Conservation (phyloP, 2,113 vertebrate genomes). For the Oreochromis niloticus region DNA sequence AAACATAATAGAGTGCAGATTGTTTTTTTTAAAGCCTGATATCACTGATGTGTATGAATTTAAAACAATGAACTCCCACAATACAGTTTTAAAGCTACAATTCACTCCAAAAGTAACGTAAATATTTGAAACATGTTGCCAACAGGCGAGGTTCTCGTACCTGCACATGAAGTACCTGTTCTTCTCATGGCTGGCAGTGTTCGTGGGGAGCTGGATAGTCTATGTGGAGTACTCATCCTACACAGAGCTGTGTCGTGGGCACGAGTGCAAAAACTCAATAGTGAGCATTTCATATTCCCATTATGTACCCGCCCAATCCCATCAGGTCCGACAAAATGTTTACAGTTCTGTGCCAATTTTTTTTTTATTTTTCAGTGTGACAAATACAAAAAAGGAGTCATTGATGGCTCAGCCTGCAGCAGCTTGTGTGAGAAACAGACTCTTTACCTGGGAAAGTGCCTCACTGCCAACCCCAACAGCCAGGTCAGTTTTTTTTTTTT, state of each 20-base stretch:
- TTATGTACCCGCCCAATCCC: not conserved
- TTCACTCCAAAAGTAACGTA: not conserved
- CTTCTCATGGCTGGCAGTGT: constrained; percentile 93
- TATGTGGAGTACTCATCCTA: constrained; percentile 95
- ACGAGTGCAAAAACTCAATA: constrained; percentile 91
- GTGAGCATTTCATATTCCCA: constrained; percentile 73
- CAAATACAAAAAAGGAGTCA: constrained; percentile 90
- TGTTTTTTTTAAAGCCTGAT: not conserved
- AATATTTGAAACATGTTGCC: not conserved
- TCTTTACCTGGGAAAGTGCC: constrained; percentile 91
- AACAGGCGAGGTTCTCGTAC: constrained; percentile 86
- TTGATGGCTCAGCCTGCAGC: constrained; percentile 92
- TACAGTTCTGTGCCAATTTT: not conserved
- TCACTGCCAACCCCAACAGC: constrained; percentile 85
- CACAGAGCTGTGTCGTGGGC: constrained; percentile 93
- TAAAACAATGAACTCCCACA: not conserved
- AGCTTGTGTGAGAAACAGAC: constrained; percentile 93
- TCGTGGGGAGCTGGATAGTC: constrained; percentile 94
- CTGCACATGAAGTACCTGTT: constrained; percentile 93
- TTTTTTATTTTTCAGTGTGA: constrained; percentile 77
- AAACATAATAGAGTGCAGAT: not conserved
- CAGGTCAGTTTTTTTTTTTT: constrained; percentile 74
- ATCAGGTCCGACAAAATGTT: not conserved
- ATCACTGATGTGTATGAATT: not conserved
- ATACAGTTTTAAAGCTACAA: not conserved